Evolutionary conservation across 2,888 invertebrate species (phyloP).

Genomic region (Torymus auratus): DNA sequence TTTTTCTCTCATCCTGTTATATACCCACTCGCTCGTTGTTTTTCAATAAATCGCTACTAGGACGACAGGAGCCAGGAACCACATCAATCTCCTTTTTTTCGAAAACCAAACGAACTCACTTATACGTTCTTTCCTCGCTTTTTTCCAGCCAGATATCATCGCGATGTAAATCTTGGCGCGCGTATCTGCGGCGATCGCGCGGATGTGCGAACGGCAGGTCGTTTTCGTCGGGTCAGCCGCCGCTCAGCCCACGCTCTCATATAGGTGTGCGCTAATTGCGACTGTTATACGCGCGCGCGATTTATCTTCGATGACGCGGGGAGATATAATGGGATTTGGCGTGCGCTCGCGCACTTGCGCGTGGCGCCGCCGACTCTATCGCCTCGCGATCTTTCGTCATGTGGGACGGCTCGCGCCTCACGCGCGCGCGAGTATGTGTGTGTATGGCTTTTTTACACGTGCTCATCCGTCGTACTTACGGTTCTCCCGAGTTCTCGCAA

Average conservation of each 20-base stretch:
- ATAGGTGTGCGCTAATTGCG: neutral
- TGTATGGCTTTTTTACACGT: no score
- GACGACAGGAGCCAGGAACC: neutral
- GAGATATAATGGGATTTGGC: neutral
- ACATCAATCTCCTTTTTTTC: slow-evolving; percentile 18
- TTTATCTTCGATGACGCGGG: slow-evolving; percentile 6
- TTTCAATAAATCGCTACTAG: slow-evolving; percentile 8
- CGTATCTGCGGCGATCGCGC: no score
- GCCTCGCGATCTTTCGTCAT: slow-evolving; percentile 10
- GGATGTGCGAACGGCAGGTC: no score
- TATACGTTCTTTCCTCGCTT: neutral
- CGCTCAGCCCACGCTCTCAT: neutral
- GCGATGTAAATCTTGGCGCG: no score
- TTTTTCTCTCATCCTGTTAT: neutral
- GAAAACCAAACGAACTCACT: slow-evolving; percentile 2
- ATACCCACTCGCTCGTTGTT: neutral
- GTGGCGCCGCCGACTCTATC: neutral
- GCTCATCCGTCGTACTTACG: neutral
- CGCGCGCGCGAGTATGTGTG: neutral
- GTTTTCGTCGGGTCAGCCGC: neutral
- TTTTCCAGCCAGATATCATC: slow-evolving; percentile 21
- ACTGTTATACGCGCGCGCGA: slow-evolving; percentile 1
- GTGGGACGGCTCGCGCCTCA: neutral
- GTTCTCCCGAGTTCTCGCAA: slow-evolving; percentile 5
- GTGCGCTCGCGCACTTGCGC: neutral